phyloP scores from a whole-genome alignment of 2,797 vertebrate genomes.

The Sebastes diaconus region DNA sequence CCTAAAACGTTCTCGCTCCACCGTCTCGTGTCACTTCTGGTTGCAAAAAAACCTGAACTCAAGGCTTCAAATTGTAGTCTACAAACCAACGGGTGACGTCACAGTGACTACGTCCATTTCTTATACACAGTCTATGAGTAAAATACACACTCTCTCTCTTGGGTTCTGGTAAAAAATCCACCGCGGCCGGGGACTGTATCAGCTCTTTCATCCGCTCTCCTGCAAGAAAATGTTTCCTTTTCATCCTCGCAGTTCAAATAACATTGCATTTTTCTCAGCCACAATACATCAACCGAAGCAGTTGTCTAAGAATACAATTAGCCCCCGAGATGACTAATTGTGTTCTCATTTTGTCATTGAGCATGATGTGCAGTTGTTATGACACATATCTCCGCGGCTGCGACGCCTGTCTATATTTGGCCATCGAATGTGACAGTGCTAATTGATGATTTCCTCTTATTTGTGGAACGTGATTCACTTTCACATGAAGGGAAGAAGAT shows the following conservation, averaged over 20 bases:
- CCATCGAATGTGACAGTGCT: slow-evolving; percentile 28
- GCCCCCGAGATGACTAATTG: slow-evolving; percentile 48
- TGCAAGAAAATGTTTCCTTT: background rate
- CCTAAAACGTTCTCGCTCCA: no score
- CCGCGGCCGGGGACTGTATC: background rate
- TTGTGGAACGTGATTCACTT: slow-evolving; percentile 13
- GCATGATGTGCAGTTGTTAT: slow-evolving; percentile 52
- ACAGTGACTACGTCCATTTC: no score
- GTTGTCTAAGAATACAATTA: slow-evolving; percentile 40
- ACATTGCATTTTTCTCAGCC: background rate
- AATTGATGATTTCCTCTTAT: slow-evolving; percentile 55
- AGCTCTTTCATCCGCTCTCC: background rate
- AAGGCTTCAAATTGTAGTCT: no score
- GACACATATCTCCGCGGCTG: slow-evolving; percentile 48
- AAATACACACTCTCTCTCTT: background rate
- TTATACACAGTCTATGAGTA: no score
- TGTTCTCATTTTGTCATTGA: slow-evolving; percentile 43
- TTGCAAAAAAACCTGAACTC: no score
- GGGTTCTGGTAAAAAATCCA: background rate
- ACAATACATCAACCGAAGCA: background rate
- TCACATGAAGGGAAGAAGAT: background rate
- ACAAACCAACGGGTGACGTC: no score
- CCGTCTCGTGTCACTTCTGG: no score
- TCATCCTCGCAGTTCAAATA: background rate
- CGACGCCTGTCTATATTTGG: slow-evolving; percentile 56